Evolutionary conservation across 1,140 invertebrate species (phyloP), one percentile per base, ranked within the genome.

Genomic region (Procambarus virginalis): DNA sequence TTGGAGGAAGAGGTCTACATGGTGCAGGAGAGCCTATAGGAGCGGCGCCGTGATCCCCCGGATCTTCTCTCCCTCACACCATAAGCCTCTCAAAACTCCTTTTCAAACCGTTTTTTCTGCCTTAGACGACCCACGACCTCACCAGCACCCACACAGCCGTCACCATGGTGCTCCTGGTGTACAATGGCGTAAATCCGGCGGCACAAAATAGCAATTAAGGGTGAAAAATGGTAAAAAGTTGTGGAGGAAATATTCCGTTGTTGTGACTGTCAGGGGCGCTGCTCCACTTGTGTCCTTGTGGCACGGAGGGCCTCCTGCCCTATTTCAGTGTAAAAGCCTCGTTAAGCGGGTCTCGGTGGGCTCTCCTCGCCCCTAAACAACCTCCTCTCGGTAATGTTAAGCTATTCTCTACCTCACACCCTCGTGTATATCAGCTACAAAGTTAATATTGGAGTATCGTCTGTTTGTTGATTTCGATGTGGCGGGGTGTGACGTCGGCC

Each of bases 251-350:
- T 58, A 14, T 73, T 12, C 48, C 51, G 73, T 76, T 85, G 83
- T 86, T 86, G 84, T 78, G 51, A 20, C 51, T 75, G 10, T 22
- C 73, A 46, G 20, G 3, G 83, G 49, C 45, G 46, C 84, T 48
- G 12, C 83, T 60, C 0, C 2, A 76, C 70, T 85, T 55, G n/a
- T 17, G 84, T 60, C 84, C 84, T 86, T 86, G 49, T 86, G 51
- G 10, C 75, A 78, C 17, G 46, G 46, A 49, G 10, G 2, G 0
- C 46, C 3, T 17, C 49, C 4, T 34, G 34, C 34, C 17, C 46
- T 20, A 64, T 64, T 64, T 64, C 12, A 17, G 4, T 10, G 9
- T 17, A 5, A 4, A 20, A 64, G 10, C 20, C 1, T 4, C 20
- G 12, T 2, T 64, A 20, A 20, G 0, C 12, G 12, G 4, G 4